Evolutionary conservation across 1,140 invertebrate species (phyloP), one percentile per base, ranked within the genome.

Genomic region (Agrypnia vestita): DNA sequence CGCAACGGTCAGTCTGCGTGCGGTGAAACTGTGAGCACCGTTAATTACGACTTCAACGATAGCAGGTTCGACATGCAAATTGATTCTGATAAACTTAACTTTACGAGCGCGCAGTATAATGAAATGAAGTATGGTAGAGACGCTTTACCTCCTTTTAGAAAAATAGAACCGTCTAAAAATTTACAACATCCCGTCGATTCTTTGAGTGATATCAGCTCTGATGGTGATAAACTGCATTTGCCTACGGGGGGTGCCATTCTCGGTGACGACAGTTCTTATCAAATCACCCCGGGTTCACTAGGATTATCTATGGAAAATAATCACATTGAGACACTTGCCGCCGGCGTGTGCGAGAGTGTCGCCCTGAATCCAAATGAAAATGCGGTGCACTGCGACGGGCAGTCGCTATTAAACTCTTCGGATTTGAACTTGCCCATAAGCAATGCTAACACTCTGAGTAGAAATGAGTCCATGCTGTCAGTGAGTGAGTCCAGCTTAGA

Each of bases 401-500:
- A 76, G 69, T 69, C 78, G 10, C 25, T 83, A 43, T 47, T 83
- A 6, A 56, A 49, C 13, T 43, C n/a, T 51, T 55, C 79, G 8
- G 55, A 73, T 17, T 71, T 82, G 12, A 80, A 67, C 79, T 47
- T 82, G 55, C 81, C 81, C n/a, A 82, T 77, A 1, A 82, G 78
- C 35, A 75, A 61, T 3, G 76, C 81, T 0, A 76, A 67, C 47
- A 62, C 82, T 4, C 56, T 83, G 15, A 79, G 61, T 44, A 47
- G 76, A 76, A 83, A 78, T 51, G 82, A 81, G 19, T 56, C 73
- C 0, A 76, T 82, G 56, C 53, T 83, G 25, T 83, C 80, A 0
- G 79, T 83, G 13, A 76, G 74, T 43, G 82, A 83, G 53, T 79
- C 82, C 11, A 83, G 82, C 46, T 77, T 83, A 55, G 82, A 83